A percentile compares a stretch with the other conserved stretches of the same genome.
Conservation (phyloP, 2,888 invertebrate species). For the Polyommatus icarus region DNA sequence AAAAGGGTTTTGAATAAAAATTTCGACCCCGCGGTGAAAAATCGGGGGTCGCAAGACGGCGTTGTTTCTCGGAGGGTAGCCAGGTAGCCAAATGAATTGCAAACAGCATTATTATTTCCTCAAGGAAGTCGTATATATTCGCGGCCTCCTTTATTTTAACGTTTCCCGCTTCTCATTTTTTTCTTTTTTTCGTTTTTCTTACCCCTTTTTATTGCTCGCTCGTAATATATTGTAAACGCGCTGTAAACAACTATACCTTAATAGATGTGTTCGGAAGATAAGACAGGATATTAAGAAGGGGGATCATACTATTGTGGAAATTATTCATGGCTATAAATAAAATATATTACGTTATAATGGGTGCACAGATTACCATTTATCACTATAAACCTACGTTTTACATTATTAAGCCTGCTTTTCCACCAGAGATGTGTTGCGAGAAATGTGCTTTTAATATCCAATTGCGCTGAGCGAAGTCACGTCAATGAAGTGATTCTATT, state of each 20-base stretch:
- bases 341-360: not conserved
- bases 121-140: slow-evolving; percentile 81
- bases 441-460: no score
- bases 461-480: no score
- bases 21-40: slow-evolving; percentile 68
- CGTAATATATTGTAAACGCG: slow-evolving; percentile 73
- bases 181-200: slow-evolving; percentile 47
- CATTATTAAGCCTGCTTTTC: not conserved
- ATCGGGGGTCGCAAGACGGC: slow-evolving; percentile 62
- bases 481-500: no score
- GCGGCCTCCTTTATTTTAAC: slow-evolving; percentile 76
- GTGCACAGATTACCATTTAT: not conserved
- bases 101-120: slow-evolving; percentile 82
- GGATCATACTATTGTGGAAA: slow-evolving; percentile 22
- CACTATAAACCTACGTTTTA: not conserved
- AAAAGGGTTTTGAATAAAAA: slow-evolving; percentile 74
- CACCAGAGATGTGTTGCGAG: no score
- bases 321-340: not conserved
- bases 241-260: slow-evolving; percentile 78
- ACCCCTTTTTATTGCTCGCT: slow-evolving; percentile 78
- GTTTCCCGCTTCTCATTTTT: slow-evolving; percentile 75
- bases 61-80: slow-evolving; percentile 76
- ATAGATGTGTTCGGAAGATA: slow-evolving; percentile 46
- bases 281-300: slow-evolving; percentile 23
- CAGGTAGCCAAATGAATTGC: slow-evolving; percentile 81